Percentiles rank a stretch among this genome's conserved stretches.
These are phyloP conservation scores for Channallabes apus DNA, from an alignment of 2,797 vertebrate species.

Conservation along the genomic window DNA sequence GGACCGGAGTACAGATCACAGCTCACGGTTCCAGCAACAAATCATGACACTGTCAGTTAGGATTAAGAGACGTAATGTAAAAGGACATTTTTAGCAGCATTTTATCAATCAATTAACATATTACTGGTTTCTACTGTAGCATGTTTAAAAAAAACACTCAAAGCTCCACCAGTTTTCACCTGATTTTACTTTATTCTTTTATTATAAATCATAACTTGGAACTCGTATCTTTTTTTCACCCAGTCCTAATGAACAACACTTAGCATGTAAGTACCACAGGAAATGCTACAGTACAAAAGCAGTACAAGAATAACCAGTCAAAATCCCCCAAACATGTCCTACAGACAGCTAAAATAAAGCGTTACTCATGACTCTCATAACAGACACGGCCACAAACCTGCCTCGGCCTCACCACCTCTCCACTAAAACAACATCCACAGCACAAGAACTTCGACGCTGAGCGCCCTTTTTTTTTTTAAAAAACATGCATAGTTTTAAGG, in stretches of 20 bases:
- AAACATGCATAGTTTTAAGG: slow-evolving; percentile 53
- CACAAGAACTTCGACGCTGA: slow-evolving; percentile 25
- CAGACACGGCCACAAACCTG: slow-evolving; percentile 78
- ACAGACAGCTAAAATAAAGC: slow-evolving; percentile 39
- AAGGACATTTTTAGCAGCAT: not conserved
- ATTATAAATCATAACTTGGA: not conserved
- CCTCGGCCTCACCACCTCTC: slow-evolving; percentile 54
- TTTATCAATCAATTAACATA: not conserved
- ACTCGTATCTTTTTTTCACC: not conserved
- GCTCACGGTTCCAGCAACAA: slow-evolving; percentile 65
- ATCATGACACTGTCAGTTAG: slow-evolving; percentile 1
- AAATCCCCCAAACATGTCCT: slow-evolving; percentile 14
- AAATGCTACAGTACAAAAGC: not conserved
- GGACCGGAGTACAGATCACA: slow-evolving; percentile 79
- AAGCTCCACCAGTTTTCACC: not conserved
- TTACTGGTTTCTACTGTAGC: not conserved
- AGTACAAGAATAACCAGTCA: not conserved
- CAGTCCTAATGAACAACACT: not conserved
- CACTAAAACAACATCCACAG: slow-evolving; percentile 44
- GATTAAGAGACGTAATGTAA: not conserved
- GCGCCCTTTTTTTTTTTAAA: not conserved
- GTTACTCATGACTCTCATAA: slow-evolving; percentile 45
- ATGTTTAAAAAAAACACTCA: not conserved
- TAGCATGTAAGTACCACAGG: slow-evolving; percentile 1
- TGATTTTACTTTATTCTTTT: not conserved